Evolutionary conservation across 2,888 invertebrate species (phyloP), one percentile per base, ranked within the genome.

Genomic region (Antheraea yamamai): DNA sequence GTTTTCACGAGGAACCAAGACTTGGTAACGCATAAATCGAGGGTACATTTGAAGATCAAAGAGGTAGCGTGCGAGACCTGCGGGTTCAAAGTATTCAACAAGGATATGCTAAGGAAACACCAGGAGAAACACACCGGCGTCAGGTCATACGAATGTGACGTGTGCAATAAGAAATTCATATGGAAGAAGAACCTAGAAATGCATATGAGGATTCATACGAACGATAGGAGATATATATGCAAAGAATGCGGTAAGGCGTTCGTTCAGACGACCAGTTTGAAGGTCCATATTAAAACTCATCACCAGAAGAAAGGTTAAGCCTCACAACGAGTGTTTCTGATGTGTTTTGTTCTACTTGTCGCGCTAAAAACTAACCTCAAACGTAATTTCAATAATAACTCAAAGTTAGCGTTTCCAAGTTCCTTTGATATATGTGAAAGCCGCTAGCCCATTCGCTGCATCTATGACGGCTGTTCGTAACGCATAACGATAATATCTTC

Each of bases 141-240:
- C 6, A 92, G 90, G 78, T 89, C 90, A 18, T 93, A 87, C 72
- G 85, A 89, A 76, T 95, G 94, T 77, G 84, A 88, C 39, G 79
- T 90, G 1, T 94, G 94, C 77, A 82, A 85, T 30, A 93, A 92
- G 74, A 82, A 79, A 18, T 89, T 84, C 74, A 81, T 81, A 0
- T 84, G 85, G 26, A 76, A 78, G 18, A 83, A 85, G 75, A 84
- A 85, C 7, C 77, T 87, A 58, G 81, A 77, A 2, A 83, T 85
- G 72, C 89, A 88, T 78, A 77, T 84, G 76, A 81, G 84, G 39
- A 86, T 86, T n/a, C 89, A 89, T 76, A 79, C 79, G 58, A 86
- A 87, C 61, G 88, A 86, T 12, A 86, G 80, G 66, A 77, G 86
- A 12, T 84, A 82, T 74, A 78, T 77, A 0, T 89, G 89, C 66